Base-by-base conservation (phyloP, 2,797 vertebrate genomes). In the Sciurus vulgaris region DNA sequence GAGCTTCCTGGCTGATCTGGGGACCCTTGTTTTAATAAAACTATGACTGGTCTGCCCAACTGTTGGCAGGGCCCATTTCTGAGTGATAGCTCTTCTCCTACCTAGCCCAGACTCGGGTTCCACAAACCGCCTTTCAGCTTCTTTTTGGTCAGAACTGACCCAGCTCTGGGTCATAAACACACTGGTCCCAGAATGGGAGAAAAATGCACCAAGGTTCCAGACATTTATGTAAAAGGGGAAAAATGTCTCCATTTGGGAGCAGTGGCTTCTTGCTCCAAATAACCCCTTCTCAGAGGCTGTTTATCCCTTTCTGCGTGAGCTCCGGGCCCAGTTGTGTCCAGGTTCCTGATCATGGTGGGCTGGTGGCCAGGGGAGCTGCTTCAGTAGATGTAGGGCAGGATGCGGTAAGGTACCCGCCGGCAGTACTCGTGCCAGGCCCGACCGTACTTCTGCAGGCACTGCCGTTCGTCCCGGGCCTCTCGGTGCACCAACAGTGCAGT, bases 301-400 rank as follows among this genome's bases (percentile, higher is more conserved):
- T 70, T 20, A 14, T 10, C 70, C 33, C 35, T 41, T 78, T n/a
- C 8, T 17, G 56, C 12, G 8, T 9, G 67, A 22, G 61, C 38
- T n/a, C 28, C 38, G 63, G 44, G 74, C 59, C 69, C 10, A 3
- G 22, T 8, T 26, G 20, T 51, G 14, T 18, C 67, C 86, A 38
- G 69, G 38, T 49, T 84, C 63, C 56, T 18, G 20, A 24, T 54
- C 38, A 76, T 17, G 18, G 33, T 73, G 30, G 38, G 44, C 87
- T 56, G 73, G 38, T 63, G 9, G 26, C 7, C 7, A 24, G 14
- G 0, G 18, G n/a, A 14, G 38, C 67, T 1, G 7, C 89, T 33
- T 99, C 98, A 99, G 98, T 99, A 99, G 88, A 99, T 49, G 18
- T 99, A 99, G 1, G 99, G 99, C 89, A 99, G 97, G 96, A 99